Evolutionary conservation across 2,888 invertebrate species (phyloP).

Genomic region (Operophtera brumata): DNA sequence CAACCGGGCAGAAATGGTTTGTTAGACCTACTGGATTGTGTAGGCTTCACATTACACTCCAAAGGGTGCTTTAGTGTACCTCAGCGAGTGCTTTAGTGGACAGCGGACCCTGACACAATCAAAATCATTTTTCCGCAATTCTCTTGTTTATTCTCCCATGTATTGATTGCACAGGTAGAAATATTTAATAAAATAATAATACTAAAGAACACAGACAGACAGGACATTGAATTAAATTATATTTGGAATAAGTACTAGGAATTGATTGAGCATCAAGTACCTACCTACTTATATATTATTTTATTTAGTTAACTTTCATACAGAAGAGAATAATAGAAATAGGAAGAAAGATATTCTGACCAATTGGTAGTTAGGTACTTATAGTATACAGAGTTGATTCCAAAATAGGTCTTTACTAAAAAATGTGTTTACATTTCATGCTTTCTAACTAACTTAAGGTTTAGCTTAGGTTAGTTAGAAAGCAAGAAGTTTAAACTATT

Average conservation of each 20-base stretch:
- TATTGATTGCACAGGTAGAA: slow-evolving; percentile 26
- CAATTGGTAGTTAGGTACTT: too few species aligned
- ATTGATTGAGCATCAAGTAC: neutral
- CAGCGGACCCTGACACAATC: slow-evolving; percentile 7
- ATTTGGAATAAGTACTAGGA: slow-evolving; percentile 19
- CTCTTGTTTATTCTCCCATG: slow-evolving; percentile 23
- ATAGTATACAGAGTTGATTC: too few species aligned
- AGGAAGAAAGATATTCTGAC: neutral
- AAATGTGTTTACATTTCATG: too few species aligned
- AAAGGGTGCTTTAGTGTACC: too few species aligned
- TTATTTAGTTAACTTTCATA: neutral
- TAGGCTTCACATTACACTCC: too few species aligned
- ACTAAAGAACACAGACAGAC: slow-evolving; percentile 16
- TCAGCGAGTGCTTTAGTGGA: neutral
- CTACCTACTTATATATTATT: too few species aligned
- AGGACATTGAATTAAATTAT: slow-evolving; percentile 4
- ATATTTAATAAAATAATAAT: slow-evolving; percentile 15
- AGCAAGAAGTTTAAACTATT: too few species aligned
- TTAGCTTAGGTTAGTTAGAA: too few species aligned
- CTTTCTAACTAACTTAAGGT: too few species aligned
- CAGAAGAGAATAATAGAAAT: neutral
- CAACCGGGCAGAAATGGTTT: too few species aligned
- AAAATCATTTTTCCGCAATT: slow-evolving; percentile 17
- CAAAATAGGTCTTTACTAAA: too few species aligned
- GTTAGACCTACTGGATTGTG: too few species aligned